These are phyloP conservation scores for Caenorhabditis doughertyi DNA, from an alignment of 2,888 invertebrate species.

Conservation along the genomic window DNA sequence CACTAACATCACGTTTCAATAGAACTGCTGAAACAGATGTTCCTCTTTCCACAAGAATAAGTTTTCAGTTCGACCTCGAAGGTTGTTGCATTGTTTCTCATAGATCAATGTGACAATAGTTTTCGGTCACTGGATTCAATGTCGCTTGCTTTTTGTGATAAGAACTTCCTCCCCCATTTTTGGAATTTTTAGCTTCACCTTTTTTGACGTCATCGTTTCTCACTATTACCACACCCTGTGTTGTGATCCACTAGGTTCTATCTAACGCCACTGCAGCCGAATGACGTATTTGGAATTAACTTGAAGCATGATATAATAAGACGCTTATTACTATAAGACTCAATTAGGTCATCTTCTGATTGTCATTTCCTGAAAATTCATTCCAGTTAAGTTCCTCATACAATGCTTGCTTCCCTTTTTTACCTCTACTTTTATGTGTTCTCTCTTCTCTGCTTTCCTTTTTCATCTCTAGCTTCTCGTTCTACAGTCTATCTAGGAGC, in stretches of 20 bases:
- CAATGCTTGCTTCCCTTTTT: too few relatives aligned
- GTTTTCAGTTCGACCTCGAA: neutral
- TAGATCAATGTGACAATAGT: neutral
- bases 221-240: constrained; percentile 20
- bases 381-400: neutral
- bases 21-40: neutral
- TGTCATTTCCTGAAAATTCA: neutral
- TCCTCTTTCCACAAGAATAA: too few relatives aligned
- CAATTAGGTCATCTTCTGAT: neutral
- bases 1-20: neutral
- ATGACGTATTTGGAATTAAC: constrained; percentile 6
- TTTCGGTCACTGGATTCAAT: neutral
- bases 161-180: constrained; percentile 26
- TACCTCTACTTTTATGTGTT: neutral
- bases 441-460: neutral
- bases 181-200: constrained; percentile 16
- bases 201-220: constrained; percentile 14
- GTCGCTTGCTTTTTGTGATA: constrained; percentile 5
- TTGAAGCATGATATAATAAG: constrained; percentile 3
- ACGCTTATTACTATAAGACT: neutral
- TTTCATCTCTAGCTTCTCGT: neutral
- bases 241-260: constrained; percentile 1
- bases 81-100: neutral
- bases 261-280: constrained; percentile 6
- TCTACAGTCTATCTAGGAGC: neutral